A percentile compares a stretch with the other conserved stretches of the same genome.
These are phyloP conservation scores for Exaiptasia diaphana DNA, from an alignment of 64 coral and sea anemone genomes.

Conservation along the genomic window DNA sequence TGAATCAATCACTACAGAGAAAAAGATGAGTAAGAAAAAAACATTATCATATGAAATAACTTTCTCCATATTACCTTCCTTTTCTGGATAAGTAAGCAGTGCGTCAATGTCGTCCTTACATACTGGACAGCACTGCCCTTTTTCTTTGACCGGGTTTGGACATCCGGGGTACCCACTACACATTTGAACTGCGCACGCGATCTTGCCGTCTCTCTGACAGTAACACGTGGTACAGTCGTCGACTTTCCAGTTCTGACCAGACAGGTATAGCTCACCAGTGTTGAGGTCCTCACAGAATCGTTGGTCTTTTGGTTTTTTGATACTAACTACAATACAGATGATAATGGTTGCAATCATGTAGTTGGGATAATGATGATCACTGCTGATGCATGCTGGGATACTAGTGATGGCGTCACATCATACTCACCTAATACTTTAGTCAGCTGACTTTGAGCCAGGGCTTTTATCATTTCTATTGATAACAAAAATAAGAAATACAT, in stretches of 20 bases:
- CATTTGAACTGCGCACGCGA: constrained; percentile 78
- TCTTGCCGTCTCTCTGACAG: constrained; percentile 68
- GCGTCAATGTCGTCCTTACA: constrained; percentile 64
- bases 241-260: constrained; percentile 80
- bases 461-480: constrained; percentile 48
- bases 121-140: constrained; percentile 77
- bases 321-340: constrained; percentile 72
- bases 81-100: background rate
- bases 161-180: constrained; percentile 76
- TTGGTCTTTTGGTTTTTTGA: constrained; percentile 67
- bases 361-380: too few relatives aligned
- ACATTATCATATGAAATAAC: too few relatives aligned
- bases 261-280: constrained; percentile 68
- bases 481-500: background rate
- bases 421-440: constrained; percentile 51
- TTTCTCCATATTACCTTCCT: background rate
- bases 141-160: constrained; percentile 60
- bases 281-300: constrained; percentile 67
- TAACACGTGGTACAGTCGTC: constrained; percentile 85
- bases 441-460: constrained; percentile 44
- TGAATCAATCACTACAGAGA: constrained; percentile 9
- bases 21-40: background rate
- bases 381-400: too few relatives aligned
- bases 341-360: too few relatives aligned
- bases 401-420: too few relatives aligned